Percentiles rank a stretch among this genome's conserved stretches.
These are phyloP conservation scores for Stegostoma tigrinum DNA, from an alignment of 2,113 vertebrate species.

Conservation along the genomic window DNA sequence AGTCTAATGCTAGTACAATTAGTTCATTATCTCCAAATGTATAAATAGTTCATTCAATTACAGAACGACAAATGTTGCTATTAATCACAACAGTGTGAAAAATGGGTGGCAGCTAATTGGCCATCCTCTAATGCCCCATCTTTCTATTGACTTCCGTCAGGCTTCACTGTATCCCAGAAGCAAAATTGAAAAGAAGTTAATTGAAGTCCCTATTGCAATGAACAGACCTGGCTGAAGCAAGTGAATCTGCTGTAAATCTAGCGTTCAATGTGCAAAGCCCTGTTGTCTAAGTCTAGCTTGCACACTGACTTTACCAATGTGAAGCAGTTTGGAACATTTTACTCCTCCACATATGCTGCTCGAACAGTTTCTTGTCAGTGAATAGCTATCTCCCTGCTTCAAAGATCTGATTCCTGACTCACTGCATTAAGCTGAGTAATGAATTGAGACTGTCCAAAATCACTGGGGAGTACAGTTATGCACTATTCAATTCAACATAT, in stretches of 20 bases:
- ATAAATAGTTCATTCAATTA: not conserved
- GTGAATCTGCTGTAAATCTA: not conserved
- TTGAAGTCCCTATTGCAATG: not conserved
- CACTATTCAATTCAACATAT: not conserved
- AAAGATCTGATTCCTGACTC: conserved; percentile 14
- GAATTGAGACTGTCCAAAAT: not conserved
- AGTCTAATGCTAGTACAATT: no score
- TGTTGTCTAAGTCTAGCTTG: not conserved
- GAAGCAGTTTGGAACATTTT: not conserved
- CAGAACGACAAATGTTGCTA: not conserved
- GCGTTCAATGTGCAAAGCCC: not conserved
- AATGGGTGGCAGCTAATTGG: not conserved
- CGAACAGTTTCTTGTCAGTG: not conserved
- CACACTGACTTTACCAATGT: not conserved
- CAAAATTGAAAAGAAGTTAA: not conserved
- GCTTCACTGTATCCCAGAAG: not conserved
- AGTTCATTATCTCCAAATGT: no score
- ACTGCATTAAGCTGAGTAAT: conserved; percentile 33
- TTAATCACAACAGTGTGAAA: not conserved
- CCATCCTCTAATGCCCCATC: not conserved
- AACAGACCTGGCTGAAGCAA: not conserved
- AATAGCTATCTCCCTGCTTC: conserved; percentile 21
- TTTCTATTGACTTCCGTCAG: not conserved
- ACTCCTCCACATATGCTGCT: not conserved
- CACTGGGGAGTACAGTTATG: not conserved